Conservation (phyloP, 2,113 vertebrate species). For the Pseudonaja textilis region DNA sequence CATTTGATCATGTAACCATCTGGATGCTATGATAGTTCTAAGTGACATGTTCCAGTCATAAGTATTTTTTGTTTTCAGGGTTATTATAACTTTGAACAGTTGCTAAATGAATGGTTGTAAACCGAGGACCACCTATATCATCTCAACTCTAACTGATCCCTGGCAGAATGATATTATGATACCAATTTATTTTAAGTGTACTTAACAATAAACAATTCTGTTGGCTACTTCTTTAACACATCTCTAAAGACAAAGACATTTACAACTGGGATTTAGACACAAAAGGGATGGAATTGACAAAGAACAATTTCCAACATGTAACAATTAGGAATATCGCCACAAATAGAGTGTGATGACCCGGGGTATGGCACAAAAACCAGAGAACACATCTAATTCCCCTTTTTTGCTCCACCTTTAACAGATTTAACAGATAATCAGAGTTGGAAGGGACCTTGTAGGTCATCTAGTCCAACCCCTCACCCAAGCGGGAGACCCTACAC, state of each 20-base stretch:
- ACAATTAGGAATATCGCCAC: not conserved
- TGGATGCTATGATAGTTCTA: not conserved
- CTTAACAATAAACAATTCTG: not conserved
- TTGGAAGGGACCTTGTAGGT: no score
- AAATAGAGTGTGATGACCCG: not conserved
- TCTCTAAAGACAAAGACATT: not conserved
- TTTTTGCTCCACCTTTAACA: no score
- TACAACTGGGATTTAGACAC: not conserved
- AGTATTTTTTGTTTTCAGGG: not conserved
- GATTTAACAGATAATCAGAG: no score
- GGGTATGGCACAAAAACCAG: no score
- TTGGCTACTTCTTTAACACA: not conserved
- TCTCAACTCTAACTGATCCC: not conserved
- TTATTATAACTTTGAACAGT: not conserved
- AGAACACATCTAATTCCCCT: no score
- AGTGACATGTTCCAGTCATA: not conserved
- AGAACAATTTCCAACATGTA: not conserved
- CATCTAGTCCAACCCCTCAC: no score
- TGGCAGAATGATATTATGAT: not conserved
- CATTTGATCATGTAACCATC: not conserved
- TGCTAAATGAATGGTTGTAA: not conserved
- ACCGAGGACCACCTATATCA: not conserved
- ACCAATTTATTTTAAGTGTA: not conserved
- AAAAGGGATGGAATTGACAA: not conserved
- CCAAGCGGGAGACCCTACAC: no score